A percentile compares a stretch with the other conserved stretches of the same genome.
These are phyloP conservation scores for Prosopocoilus inquinatus DNA, from an alignment of 2,888 invertebrate species.

Conservation along the genomic window DNA sequence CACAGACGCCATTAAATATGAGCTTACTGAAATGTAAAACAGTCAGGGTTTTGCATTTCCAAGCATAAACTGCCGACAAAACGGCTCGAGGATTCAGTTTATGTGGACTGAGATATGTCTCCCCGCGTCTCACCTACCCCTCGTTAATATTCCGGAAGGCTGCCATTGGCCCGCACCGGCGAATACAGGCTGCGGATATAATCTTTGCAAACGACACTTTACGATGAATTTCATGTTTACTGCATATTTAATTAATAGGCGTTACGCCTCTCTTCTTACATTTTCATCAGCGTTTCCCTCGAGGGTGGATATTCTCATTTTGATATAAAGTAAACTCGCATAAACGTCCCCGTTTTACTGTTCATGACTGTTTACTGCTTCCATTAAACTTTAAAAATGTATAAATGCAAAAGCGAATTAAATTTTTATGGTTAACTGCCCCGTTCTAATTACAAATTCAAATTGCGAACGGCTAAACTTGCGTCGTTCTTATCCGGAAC, in stretches of 20 bases:
- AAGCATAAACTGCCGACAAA: slow-evolving; percentile 53
- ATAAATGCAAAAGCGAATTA: slow-evolving; percentile 22
- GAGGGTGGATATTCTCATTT: slow-evolving; percentile 11
- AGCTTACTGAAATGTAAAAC: slow-evolving; percentile 56
- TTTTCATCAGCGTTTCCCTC: slow-evolving; percentile 1
- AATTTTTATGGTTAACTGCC: slow-evolving; percentile 3
- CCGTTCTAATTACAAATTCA: slow-evolving; percentile 2
- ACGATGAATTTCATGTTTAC: slow-evolving; percentile 48
- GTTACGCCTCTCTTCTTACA: slow-evolving; percentile 24
- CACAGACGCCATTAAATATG: slow-evolving; percentile 54
- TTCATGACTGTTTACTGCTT: slow-evolving; percentile 24
- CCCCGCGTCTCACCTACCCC: slow-evolving; percentile 23
- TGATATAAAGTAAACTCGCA: slow-evolving; percentile 15
- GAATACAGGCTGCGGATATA: slow-evolving; percentile 38
- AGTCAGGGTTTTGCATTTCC: slow-evolving; percentile 54
- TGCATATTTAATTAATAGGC: slow-evolving; percentile 49
- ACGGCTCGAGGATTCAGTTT: slow-evolving; percentile 52
- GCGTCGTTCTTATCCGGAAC: too few relatives aligned
- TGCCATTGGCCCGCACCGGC: slow-evolving; percentile 33
- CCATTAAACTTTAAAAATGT: slow-evolving; percentile 25
- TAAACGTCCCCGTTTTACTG: slow-evolving; percentile 15
- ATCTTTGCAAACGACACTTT: slow-evolving; percentile 39
- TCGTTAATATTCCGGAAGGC: slow-evolving; percentile 41
- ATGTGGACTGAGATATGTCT: slow-evolving; percentile 43
- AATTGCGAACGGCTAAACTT: not conserved